Evolutionary conservation across 2,797 vertebrate genomes (phyloP).

Genomic region (Falco peregrinus): DNA sequence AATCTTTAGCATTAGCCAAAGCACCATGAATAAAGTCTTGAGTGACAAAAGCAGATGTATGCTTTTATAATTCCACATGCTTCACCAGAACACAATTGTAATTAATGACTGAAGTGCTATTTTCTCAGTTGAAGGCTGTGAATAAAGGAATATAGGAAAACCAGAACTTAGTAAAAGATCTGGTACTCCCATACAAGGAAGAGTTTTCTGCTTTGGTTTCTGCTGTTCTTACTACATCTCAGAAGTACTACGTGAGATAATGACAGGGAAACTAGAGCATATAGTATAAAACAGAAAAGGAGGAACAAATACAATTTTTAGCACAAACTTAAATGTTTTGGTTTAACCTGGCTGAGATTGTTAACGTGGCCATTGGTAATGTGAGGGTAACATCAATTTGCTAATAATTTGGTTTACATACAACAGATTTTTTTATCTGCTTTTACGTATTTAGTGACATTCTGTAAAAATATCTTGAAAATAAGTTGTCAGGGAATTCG

Average conservation of each 20-base stretch:
- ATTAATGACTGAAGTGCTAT: not conserved
- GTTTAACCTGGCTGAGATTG: not conserved
- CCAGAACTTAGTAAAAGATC: not conserved
- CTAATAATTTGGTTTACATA: not conserved
- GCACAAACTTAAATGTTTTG: not conserved
- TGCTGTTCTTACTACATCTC: not conserved
- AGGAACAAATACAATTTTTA: not conserved
- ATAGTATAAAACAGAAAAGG: not conserved
- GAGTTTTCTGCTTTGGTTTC: not conserved
- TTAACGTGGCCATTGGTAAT: not conserved
- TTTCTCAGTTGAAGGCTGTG: not conserved
- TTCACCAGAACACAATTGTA: not conserved
- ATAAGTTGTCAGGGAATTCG: not conserved
- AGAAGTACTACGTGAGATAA: not conserved
- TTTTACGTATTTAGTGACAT: no score
- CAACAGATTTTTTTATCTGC: not conserved
- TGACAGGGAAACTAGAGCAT: not conserved
- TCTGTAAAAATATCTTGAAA: not conserved
- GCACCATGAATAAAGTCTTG: not conserved
- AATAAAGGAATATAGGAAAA: not conserved
- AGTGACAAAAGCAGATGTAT: not conserved
- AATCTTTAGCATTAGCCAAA: not conserved
- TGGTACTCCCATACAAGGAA: not conserved
- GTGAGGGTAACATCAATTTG: not conserved
- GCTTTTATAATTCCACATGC: not conserved